A percentile compares a stretch with the other conserved stretches of the same genome.
phyloP scores from a whole-genome alignment of 2,797 vertebrate genomes.

The Sebastes minor region DNA sequence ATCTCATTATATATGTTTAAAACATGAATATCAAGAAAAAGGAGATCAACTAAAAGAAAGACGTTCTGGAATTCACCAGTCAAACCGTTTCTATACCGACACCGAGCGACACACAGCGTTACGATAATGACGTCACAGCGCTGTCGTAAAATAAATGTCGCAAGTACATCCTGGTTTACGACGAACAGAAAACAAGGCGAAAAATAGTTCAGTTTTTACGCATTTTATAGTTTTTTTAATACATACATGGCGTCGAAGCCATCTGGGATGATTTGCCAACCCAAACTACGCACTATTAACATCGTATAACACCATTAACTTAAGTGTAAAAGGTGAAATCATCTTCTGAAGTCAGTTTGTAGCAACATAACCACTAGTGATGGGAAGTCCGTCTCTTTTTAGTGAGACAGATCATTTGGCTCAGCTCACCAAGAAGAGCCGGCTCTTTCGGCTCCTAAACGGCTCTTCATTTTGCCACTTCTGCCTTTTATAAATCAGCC shows the following conservation, averaged over 20 bases:
- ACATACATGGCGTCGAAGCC: too few relatives aligned
- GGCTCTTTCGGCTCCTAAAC: too few relatives aligned
- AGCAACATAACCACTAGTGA: too few relatives aligned
- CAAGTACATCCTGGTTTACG: slow-evolving; percentile 30
- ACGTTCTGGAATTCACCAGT: neutral
- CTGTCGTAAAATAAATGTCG: slow-evolving; percentile 31
- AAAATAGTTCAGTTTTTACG: fast-evolving
- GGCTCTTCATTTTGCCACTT: too few relatives aligned
- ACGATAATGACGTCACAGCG: slow-evolving; percentile 5
- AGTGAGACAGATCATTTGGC: too few relatives aligned
- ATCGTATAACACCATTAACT: neutral
- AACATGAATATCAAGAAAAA: too few relatives aligned
- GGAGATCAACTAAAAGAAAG: neutral
- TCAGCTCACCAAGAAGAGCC: too few relatives aligned
- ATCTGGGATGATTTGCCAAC: fast-evolving
- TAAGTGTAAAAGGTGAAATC: neutral
- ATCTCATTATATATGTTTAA: too few relatives aligned
- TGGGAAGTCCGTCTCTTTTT: too few relatives aligned
- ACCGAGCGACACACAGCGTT: neutral
- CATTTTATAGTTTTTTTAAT: neutral
- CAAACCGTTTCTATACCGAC: slow-evolving; percentile 26
- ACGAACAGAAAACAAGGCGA: neutral
- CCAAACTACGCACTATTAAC: fast-evolving
- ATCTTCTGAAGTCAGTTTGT: neutral
- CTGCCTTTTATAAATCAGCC: too few relatives aligned